Conservation (phyloP, 2,113 vertebrate species). For the Leucopsar rothschildi region DNA sequence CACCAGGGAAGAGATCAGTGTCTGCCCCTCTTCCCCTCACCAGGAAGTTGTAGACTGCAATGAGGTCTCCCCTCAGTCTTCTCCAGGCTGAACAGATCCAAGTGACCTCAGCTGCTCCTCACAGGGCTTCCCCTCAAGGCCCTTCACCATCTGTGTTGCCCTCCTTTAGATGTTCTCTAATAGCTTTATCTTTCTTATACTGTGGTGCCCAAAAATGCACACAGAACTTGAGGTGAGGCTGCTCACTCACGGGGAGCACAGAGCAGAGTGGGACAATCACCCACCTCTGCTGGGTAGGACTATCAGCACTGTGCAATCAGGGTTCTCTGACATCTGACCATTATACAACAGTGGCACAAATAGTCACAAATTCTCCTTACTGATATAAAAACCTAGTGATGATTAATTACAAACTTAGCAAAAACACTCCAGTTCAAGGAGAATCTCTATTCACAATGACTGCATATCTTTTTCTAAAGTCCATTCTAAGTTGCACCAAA, state of each 20-base stretch:
- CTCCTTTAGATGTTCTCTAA: not conserved
- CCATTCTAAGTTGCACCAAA: not conserved
- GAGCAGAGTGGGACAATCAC: not conserved
- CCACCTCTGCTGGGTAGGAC: rapidly evolving
- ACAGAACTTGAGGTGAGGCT: not conserved
- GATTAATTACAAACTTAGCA: not conserved
- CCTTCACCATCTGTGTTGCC: not conserved
- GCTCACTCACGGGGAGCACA: not conserved
- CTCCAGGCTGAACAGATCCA: not conserved
- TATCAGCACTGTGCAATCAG: not conserved
- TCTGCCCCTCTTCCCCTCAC: not conserved
- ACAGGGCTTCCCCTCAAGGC: not conserved
- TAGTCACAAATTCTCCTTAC: not conserved
- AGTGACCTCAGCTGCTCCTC: not conserved
- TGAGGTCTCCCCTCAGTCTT: not conserved
- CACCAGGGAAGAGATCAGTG: not conserved
- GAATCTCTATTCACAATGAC: not conserved
- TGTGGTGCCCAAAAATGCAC: not conserved
- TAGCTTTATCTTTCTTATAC: not conserved
- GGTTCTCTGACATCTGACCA: not conserved
- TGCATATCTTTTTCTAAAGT: not conserved
- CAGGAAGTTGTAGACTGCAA: not conserved
- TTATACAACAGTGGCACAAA: not conserved
- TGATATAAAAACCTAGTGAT: not conserved
- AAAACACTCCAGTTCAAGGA: not conserved